Evolutionary conservation across 1,140 invertebrate genomes (phyloP), one percentile per base, ranked within the genome.

Genomic region (Colletes latitarsis): DNA sequence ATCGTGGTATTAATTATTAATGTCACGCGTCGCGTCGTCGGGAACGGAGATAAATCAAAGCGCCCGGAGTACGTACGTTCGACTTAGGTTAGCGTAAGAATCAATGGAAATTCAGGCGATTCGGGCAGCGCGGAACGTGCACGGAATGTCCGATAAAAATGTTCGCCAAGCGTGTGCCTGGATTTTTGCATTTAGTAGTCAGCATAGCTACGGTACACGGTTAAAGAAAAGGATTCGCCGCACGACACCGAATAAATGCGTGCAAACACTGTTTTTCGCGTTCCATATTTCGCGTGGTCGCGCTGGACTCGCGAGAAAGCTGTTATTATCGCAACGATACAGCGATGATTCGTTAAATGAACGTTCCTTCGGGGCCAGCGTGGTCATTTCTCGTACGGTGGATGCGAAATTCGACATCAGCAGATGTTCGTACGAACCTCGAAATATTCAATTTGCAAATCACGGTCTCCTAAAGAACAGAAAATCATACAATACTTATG

Each of bases 141-240:
- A 3, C 15, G 19, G 80, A 82, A 82, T 82, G 62, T 21, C 1
- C 12, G 73, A 76, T 69, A 63, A 77, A 70, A 77, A 70, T 55
- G 49, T 57, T n/a, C 57, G 53, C 21, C 17, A 60, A 21, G 39
- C 12, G 12, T 21, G 19, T 43, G 9, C 55, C 14, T 17, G 10
- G 39, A 55, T 69, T 77, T 81, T 81, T 64, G 49, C 66, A 60
- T 81, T 69, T 70, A 66, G 49, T 52, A 81, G 55, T 81, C 73
- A 68, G 64, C 73, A 69, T 58, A 69, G 49, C 46, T 30, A 12
- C 15, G 17, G 21, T 21, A 53, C 19, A 57, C 39, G 55, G 30
- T 64, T 76, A 77, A 80, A 81, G 63, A 77, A 63, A 81, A 9
- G 41, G 52, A 69, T 63, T 76, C 66, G 39, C 14, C 0, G 55